A percentile compares a stretch with the other conserved stretches of the same genome.
Evolutionary conservation across 2,888 invertebrate genomes (phyloP).

Genomic region (Andrena fulva): DNA sequence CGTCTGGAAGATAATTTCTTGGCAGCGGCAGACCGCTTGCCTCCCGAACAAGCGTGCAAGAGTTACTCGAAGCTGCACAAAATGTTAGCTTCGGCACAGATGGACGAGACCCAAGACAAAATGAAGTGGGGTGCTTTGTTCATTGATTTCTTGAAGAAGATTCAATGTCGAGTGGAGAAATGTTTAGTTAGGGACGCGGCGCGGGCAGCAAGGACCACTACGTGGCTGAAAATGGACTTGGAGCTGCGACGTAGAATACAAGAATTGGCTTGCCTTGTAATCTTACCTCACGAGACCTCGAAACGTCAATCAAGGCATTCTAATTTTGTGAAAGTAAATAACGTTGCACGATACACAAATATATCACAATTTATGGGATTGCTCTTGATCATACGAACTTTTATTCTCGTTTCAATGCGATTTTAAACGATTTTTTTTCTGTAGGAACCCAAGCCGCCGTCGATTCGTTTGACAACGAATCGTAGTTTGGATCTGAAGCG

Average conservation of each 20-base stretch:
- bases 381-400: background rate
- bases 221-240: slow-evolving; percentile 89
- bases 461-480: slow-evolving; percentile 76
- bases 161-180: slow-evolving; percentile 89
- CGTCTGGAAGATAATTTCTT: slow-evolving; percentile 92
- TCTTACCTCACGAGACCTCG: slow-evolving; percentile 84
- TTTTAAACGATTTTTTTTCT: background rate
- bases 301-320: slow-evolving; percentile 80
- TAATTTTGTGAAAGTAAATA: slow-evolving; percentile 80
- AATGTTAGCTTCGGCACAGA: slow-evolving; percentile 77
- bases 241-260: slow-evolving; percentile 88
- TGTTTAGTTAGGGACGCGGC: slow-evolving; percentile 90
- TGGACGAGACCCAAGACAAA: slow-evolving; percentile 83
- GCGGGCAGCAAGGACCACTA: slow-evolving; percentile 87
- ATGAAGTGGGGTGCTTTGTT: slow-evolving; percentile 86
- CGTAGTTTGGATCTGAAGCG: slow-evolving; percentile 83
- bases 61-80: slow-evolving; percentile 87
- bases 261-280: slow-evolving; percentile 87
- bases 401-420: slow-evolving; percentile 5
- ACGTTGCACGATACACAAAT: background rate
- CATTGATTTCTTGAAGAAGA: slow-evolving; percentile 87
- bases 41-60: slow-evolving; percentile 93
- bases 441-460: slow-evolving; percentile 77
- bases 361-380: background rate
- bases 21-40: slow-evolving; percentile 91